Conservation (phyloP, 1,140 invertebrate genomes). For the Hylaeus anthracinus region DNA sequence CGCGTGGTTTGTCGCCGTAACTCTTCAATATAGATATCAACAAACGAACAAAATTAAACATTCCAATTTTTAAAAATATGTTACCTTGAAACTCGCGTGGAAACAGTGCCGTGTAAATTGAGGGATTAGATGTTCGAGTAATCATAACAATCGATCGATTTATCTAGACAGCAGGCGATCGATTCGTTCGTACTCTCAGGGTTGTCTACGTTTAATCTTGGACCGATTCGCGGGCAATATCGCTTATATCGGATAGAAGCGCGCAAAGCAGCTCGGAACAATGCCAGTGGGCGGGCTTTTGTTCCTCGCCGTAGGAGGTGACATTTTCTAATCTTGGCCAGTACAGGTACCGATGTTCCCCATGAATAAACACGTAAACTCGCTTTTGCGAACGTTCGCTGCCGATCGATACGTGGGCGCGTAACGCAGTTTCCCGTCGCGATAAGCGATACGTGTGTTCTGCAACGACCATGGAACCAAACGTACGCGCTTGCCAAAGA, state of each 20-base stretch:
- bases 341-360: neutral
- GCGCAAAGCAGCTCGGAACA: neutral
- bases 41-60: too few relatives aligned
- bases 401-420: slow-evolving; percentile 30
- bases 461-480: neutral
- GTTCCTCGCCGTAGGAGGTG: neutral
- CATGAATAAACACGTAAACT: slow-evolving; percentile 39
- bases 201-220: neutral
- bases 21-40: too few relatives aligned
- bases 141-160: neutral
- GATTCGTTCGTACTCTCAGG: neutral
- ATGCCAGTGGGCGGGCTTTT: slow-evolving; percentile 8
- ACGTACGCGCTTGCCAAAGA: slow-evolving; percentile 17
- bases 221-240: neutral
- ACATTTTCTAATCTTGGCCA: slow-evolving; percentile 37
- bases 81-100: too few relatives aligned
- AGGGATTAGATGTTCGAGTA: too few relatives aligned
- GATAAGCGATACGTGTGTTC: slow-evolving; percentile 45
- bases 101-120: neutral
- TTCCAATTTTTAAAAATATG: too few relatives aligned
- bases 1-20: too few relatives aligned
- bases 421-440: slow-evolving; percentile 57
- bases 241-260: slow-evolving; percentile 8
- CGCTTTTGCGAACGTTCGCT: neutral
- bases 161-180: neutral